Conservation (phyloP, 2,113 vertebrate species). For the Chlorocebus sabaeus region DNA sequence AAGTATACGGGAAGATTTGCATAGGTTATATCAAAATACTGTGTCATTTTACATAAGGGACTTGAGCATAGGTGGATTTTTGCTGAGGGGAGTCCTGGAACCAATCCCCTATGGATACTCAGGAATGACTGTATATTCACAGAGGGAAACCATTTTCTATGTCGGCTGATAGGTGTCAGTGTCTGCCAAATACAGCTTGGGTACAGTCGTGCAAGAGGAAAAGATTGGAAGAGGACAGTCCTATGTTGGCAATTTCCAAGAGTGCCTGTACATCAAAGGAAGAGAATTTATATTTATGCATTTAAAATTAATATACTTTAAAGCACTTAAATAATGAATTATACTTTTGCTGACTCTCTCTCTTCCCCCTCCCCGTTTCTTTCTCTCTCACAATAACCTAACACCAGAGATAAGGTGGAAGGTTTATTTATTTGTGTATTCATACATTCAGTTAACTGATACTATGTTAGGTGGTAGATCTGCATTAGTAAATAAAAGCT, state of each 20-base stretch:
- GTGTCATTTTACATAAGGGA: background rate
- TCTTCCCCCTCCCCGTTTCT: too few relatives aligned
- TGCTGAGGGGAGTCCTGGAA: background rate
- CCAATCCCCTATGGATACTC: background rate
- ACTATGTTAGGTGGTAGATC: background rate
- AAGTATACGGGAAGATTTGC: background rate
- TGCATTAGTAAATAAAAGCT: background rate
- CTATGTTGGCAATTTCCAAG: background rate
- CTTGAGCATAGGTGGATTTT: background rate
- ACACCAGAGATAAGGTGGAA: background rate
- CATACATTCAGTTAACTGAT: background rate
- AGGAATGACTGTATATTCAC: background rate
- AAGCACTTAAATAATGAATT: background rate
- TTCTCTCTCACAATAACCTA: background rate
- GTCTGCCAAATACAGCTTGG: background rate
- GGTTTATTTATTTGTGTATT: background rate
- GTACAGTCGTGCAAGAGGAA: background rate
- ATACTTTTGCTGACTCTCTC: background rate
- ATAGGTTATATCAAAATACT: background rate
- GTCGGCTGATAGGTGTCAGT: background rate
- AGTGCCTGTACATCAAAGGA: background rate
- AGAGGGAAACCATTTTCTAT: background rate
- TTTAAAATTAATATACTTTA: background rate
- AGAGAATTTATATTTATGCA: background rate
- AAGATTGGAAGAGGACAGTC: background rate